Conservation (phyloP, 2,888 invertebrate species). For the Lasius fuliginosus region DNA sequence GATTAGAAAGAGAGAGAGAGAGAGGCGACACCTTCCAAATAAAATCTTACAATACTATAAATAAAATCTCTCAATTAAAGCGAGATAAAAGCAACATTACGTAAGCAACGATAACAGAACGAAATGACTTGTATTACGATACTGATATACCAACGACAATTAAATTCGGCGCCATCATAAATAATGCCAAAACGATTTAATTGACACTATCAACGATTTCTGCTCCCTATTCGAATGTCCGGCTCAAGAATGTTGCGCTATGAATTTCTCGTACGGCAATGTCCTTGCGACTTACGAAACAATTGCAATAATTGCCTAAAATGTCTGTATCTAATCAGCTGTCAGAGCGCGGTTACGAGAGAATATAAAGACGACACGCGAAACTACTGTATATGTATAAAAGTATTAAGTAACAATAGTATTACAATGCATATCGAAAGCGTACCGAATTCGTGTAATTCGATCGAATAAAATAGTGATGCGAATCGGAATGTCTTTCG, state of each 20-base stretch:
- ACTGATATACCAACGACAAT: slow-evolving; percentile 5
- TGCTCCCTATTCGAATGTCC: not conserved
- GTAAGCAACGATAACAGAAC: not conserved
- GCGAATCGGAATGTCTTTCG: not conserved
- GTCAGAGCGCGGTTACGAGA: not conserved
- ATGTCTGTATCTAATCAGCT: not conserved
- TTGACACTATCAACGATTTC: slow-evolving; percentile 24
- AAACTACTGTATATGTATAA: slow-evolving; percentile 9
- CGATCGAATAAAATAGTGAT: not conserved
- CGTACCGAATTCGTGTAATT: not conserved
- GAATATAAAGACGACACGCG: slow-evolving; percentile 10
- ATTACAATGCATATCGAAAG: not conserved
- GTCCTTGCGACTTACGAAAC: slow-evolving; percentile 22
- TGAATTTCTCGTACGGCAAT: not conserved
- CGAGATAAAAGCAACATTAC: not conserved
- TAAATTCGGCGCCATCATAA: slow-evolving; percentile 31
- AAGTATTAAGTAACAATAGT: not conserved
- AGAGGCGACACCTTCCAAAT: too few species aligned
- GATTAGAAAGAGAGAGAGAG: not conserved
- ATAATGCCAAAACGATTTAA: slow-evolving; percentile 36
- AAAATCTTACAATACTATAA: not conserved
- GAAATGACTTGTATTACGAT: slow-evolving; percentile 9
- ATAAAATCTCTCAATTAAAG: not conserved
- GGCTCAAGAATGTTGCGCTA: not conserved
- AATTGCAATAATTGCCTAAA: slow-evolving; percentile 52